phyloP scores from a whole-genome alignment of 37 sponge, comb jelly and placozoan species.

The Amphimedon queenslandica region DNA sequence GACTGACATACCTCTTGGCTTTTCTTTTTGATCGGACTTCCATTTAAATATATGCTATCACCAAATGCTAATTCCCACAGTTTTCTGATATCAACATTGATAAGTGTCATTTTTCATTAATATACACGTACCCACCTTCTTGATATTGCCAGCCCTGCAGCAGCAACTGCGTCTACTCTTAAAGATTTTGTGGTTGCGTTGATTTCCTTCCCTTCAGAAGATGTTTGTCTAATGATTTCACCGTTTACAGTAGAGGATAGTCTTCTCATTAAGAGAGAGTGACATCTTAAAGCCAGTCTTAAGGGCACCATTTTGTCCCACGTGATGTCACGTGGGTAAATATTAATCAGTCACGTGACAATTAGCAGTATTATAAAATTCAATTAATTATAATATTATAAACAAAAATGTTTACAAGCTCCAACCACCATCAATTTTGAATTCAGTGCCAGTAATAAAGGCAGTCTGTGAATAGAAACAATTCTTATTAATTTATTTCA shows the following conservation, averaged over 20 bases:
- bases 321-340: too few relatives aligned
- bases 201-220: slow-evolving; percentile 47
- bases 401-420: slow-evolving; percentile 26
- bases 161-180: slow-evolving; percentile 50
- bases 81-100: slow-evolving; percentile 24
- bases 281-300: too few relatives aligned
- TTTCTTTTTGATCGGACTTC: slow-evolving; percentile 37
- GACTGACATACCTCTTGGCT: slow-evolving; percentile 25
- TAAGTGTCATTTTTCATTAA: too few relatives aligned
- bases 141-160: slow-evolving; percentile 61
- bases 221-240: too few relatives aligned
- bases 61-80: slow-evolving; percentile 54
- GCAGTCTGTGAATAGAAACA: slow-evolving; percentile 36
- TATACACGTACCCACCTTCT: slow-evolving; percentile 33
- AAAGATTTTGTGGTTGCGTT: slow-evolving; percentile 34
- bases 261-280: too few relatives aligned
- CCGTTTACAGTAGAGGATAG: too few relatives aligned
- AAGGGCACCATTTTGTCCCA: too few relatives aligned
- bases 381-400: slow-evolving; percentile 3
- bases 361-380: not conserved
- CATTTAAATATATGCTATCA: slow-evolving; percentile 36
- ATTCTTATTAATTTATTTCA: not conserved
- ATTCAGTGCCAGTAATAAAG: slow-evolving; percentile 68
- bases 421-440: slow-evolving; percentile 89
- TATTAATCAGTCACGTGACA: not conserved